phyloP scores from a whole-genome alignment of 23 tunicate genomes.

The Clavelina lepadiformis region DNA sequence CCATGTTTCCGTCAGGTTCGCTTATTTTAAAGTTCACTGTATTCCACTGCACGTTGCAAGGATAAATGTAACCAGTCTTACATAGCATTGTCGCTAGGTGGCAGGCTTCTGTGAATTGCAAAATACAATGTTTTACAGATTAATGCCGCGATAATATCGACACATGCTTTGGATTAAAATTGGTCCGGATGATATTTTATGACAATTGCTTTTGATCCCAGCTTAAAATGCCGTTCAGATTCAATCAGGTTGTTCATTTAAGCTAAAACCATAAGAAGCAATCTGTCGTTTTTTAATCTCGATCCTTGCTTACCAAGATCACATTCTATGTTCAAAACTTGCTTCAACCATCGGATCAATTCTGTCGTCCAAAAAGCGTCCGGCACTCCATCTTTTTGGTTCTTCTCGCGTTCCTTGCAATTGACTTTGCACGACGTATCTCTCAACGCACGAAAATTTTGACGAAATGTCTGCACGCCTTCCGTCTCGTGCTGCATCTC shows the following conservation, averaged over 20 bases:
- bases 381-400: slow-evolving; percentile 11
- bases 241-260: no score
- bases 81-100: slow-evolving; percentile 58
- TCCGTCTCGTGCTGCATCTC: slow-evolving; percentile 15
- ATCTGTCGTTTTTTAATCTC: not conserved
- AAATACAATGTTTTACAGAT: no score
- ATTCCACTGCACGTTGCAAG: slow-evolving; percentile 40
- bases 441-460: slow-evolving; percentile 10
- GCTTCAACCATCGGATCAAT: slow-evolving; percentile 37
- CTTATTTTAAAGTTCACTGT: slow-evolving; percentile 4
- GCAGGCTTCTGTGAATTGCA: slow-evolving; percentile 42
- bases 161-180: no score
- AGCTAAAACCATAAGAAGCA: no score
- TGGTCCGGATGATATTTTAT: no score
- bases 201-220: no score
- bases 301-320: slow-evolving; percentile 6
- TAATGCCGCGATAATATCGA: no score
- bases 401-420: not conserved
- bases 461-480: slow-evolving; percentile 16
- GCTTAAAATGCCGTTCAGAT: no score
- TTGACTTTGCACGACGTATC: slow-evolving; percentile 2
- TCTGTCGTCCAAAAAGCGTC: slow-evolving; percentile 32
- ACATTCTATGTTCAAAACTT: slow-evolving; percentile 1
- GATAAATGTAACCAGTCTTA: slow-evolving; percentile 33
- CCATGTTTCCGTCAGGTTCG: slow-evolving; percentile 23